Conservation (phyloP, 2,797 vertebrate species). For the Oreochromis grahami region DNA sequence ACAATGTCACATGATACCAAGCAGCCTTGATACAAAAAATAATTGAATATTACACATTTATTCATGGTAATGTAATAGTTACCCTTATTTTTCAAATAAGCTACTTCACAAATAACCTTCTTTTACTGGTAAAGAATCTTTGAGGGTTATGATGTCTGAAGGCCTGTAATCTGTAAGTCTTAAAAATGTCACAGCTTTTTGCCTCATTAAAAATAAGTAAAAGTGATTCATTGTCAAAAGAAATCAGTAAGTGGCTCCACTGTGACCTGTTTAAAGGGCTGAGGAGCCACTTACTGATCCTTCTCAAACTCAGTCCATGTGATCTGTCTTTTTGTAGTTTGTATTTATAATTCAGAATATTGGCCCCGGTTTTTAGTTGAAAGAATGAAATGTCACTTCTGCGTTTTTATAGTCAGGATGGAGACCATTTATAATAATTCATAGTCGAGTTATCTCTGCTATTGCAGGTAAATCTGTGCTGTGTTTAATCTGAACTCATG, state of each 20-base stretch:
- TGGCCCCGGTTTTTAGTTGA: neutral
- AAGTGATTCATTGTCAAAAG: neutral
- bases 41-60: neutral
- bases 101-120: neutral
- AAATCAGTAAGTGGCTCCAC: neutral
- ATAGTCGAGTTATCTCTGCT: neutral
- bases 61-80: neutral
- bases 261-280: neutral
- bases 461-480: neutral
- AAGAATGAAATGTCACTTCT: neutral
- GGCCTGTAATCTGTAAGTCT: neutral
- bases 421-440: neutral
- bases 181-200: neutral
- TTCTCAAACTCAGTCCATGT: constrained; percentile 3
- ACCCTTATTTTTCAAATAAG: neutral
- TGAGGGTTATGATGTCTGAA: neutral
- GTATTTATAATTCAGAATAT: neutral
- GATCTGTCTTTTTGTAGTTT: neutral
- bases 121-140: neutral
- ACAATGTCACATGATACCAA: constrained; percentile 57
- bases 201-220: neutral
- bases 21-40: neutral
- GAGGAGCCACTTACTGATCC: neutral
- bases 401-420: neutral
- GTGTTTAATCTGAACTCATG: neutral